Evolutionary conservation across 2,797 vertebrate genomes (phyloP).

Genomic region (Hypotaenidia philippensis): DNA sequence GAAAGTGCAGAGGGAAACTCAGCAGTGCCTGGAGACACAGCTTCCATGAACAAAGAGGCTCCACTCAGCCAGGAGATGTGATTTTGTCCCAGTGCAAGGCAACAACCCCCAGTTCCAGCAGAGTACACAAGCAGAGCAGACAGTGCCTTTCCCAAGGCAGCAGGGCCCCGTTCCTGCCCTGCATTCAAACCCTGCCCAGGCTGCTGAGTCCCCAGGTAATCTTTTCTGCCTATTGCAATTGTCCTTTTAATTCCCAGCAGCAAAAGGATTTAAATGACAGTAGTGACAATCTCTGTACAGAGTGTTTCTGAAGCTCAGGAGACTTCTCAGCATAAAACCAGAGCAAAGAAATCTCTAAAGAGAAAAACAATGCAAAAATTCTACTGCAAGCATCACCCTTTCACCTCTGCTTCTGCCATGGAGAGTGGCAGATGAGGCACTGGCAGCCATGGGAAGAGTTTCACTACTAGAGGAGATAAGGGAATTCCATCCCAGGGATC

Average conservation of each 20-base stretch:
- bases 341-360: background rate
- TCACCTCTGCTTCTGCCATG: background rate
- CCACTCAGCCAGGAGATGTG: fast-evolving
- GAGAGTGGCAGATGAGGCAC: background rate
- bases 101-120: background rate
- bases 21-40: background rate
- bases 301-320: background rate
- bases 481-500: background rate
- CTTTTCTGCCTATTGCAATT: background rate
- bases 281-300: background rate
- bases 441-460: background rate
- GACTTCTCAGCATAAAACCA: background rate
- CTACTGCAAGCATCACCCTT: background rate
- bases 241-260: background rate
- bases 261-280: background rate
- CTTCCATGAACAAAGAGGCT: background rate
- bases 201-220: fast-evolving
- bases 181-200: background rate
- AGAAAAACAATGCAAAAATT: background rate
- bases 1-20: background rate
- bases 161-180: background rate
- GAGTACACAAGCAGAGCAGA: background rate
- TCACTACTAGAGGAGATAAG: background rate
- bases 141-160: background rate
- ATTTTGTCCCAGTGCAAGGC: background rate